Conservation (phyloP, 2,797 vertebrate species). For the Pangasius krempfi region DNA sequence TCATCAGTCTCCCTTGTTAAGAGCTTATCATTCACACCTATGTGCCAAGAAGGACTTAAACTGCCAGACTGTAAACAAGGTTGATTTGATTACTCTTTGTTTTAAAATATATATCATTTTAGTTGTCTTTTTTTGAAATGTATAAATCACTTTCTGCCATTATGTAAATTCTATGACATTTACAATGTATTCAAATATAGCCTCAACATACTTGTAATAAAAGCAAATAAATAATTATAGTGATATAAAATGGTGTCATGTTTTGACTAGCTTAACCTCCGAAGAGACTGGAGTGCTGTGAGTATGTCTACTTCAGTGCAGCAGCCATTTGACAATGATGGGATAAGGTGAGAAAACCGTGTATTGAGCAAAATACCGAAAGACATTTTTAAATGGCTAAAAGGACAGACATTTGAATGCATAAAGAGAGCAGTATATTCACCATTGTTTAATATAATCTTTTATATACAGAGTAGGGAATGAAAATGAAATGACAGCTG, state of each 20-base stretch:
- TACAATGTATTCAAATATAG: conserved; percentile 78
- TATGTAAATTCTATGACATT: conserved; percentile 70
- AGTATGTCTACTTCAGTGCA: not conserved
- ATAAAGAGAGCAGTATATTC: conserved; percentile 57
- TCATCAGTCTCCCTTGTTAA: conserved; percentile 3
- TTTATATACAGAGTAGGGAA: conserved; percentile 65
- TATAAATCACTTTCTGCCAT: conserved; percentile 65
- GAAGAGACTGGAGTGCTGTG: not conserved
- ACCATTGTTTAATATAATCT: conserved; percentile 76
- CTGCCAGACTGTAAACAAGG: conserved; percentile 53
- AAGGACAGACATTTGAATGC: not conserved
- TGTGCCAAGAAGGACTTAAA: conserved; percentile 53
- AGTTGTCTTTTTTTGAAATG: conserved; percentile 67
- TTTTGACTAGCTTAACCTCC: not conserved
- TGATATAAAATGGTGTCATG: not conserved
- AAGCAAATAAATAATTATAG: conserved; percentile 73
- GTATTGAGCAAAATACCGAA: not conserved
- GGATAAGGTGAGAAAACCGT: not conserved
- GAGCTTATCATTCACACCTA: conserved; percentile 9
- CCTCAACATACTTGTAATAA: conserved; percentile 73
- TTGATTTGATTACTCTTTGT: conserved; percentile 38
- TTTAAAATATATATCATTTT: conserved; percentile 59
- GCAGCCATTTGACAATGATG: not conserved
- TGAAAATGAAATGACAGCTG: conserved; percentile 58
- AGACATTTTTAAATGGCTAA: not conserved